Base-by-base conservation (phyloP, 2,797 vertebrate species). In the Rhabdomys pumilio region DNA sequence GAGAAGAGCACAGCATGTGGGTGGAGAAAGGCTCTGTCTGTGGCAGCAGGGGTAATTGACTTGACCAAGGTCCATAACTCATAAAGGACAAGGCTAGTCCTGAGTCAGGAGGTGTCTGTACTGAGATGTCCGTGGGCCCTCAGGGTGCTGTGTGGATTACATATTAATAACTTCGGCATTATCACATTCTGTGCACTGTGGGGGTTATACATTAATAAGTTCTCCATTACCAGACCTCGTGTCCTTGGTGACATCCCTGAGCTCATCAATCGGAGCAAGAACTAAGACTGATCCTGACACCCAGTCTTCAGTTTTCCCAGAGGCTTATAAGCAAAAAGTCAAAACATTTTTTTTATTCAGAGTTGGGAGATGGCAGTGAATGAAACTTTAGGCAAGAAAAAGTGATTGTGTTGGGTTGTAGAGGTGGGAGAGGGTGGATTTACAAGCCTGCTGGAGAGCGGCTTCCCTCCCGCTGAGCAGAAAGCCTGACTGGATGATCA, bases 21-120 rank as follows among this genome's bases (percentile, higher is more conserved):
- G 34, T 53, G 12, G 19, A 59, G 86, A 31, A 17, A 41, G 69
- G 38, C 26, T 57, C n/a, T 34, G 26, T 44, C 26, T 10, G 38
- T 44, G 72, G 55, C 69, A 73, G 17, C 69, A 19, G 38, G 14
- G 26, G 4, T 85, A 67, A 73, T 87, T 91, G 80, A 84, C 50
- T 83, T 92, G 50, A 44, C 44, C 50, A 76, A 59, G 89, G 91
- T 93, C 22, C 9, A 29, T 55, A 83, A 63, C 29, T 95, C 53
- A 50, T 93, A 93, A 50, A 57, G 50, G 83, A 14, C 44, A 80
- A 50, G 75, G 20, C 53, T 75, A 13, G 75, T 91, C 86, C 93
- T 61, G 29, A 95, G 76, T 89, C n/a, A 72, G 19, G 57, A 67
- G 53, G 77, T 81, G 89, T 83, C 47, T 47, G 38, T 29, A 15